A percentile compares a stretch with the other conserved stretches of the same genome.
These are phyloP conservation scores for Tetramorium parvispinum DNA, from an alignment of 1,140 invertebrate genomes.

Conservation along the genomic window DNA sequence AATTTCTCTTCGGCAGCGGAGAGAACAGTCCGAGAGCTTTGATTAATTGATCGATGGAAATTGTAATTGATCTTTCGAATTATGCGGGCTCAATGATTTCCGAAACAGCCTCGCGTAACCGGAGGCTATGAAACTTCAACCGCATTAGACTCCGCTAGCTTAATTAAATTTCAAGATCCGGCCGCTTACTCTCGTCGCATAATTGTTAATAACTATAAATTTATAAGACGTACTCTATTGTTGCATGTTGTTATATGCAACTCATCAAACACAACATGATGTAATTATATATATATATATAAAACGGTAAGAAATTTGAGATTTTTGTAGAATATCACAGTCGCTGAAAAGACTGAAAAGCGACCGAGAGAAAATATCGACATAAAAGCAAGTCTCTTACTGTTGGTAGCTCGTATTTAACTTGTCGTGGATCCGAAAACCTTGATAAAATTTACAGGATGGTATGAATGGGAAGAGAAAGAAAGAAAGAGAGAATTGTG, in stretches of 20 bases:
- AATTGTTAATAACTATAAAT: conserved; percentile 8
- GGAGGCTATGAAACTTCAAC: conserved; percentile 1
- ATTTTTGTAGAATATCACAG: conserved; percentile 8
- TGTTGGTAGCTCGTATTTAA: conserved; percentile 31
- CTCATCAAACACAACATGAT: not conserved
- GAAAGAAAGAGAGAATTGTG: not conserved
- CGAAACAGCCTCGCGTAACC: not conserved
- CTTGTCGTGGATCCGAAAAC: not conserved
- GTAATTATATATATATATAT: too few relatives aligned
- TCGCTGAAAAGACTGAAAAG: not conserved
- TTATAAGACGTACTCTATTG: not conserved
- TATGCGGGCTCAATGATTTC: conserved; percentile 12
- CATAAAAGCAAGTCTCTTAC: not conserved
- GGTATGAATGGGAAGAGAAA: not conserved
- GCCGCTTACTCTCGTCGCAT: not conserved
- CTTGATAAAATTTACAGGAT: not conserved
- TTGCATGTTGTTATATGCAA: not conserved
- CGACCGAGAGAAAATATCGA: conserved; percentile 1
- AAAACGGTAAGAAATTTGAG: not conserved
- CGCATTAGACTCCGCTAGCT: not conserved
- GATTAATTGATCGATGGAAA: conserved; percentile 2
- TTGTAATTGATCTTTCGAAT: not conserved
- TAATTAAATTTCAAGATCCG: conserved; percentile 31
- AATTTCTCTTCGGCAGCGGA: not conserved
- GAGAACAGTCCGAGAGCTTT: not conserved